A percentile compares a stretch with the other conserved stretches of the same genome.
Conservation (phyloP, 2,797 vertebrate species). For the Leptoclinus maculatus region DNA sequence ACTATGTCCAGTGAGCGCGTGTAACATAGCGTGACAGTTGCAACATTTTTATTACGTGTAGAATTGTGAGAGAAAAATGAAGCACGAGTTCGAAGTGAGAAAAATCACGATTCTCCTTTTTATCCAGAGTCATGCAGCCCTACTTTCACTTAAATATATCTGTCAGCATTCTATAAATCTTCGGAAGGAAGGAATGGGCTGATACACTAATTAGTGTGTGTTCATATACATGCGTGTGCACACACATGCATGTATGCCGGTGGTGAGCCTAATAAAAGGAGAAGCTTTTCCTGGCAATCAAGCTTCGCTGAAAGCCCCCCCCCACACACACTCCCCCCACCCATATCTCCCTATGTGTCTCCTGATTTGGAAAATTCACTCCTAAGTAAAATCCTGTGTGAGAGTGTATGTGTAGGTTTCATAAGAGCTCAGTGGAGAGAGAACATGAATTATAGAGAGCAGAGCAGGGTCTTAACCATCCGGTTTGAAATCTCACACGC, state of each 20-base stretch:
- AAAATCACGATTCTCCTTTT: slow-evolving; percentile 6
- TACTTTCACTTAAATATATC: slow-evolving; percentile 27
- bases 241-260: slow-evolving; percentile 12
- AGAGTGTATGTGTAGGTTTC: slow-evolving; percentile 64
- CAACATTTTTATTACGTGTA: background rate
- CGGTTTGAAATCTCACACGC: slow-evolving; percentile 72
- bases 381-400: slow-evolving; percentile 56
- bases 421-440: slow-evolving; percentile 74
- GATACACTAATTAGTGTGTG: slow-evolving; percentile 53
- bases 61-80: background rate
- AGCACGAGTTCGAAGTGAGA: background rate
- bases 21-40: background rate
- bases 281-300: slow-evolving; percentile 69
- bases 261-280: slow-evolving; percentile 65
- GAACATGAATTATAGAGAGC: slow-evolving; percentile 83
- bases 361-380: slow-evolving; percentile 70
- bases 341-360: slow-evolving; percentile 52
- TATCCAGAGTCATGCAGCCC: slow-evolving; percentile 5
- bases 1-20: background rate
- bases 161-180: slow-evolving; percentile 57
- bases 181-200: slow-evolving; percentile 48
- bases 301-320: slow-evolving; percentile 47
- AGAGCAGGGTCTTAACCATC: slow-evolving; percentile 75
- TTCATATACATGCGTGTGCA: slow-evolving; percentile 16
- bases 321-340: too few relatives aligned